These are phyloP conservation scores for Dicyrtoma fusca DNA, from an alignment of 2,888 invertebrate species.

Conservation along the genomic window DNA sequence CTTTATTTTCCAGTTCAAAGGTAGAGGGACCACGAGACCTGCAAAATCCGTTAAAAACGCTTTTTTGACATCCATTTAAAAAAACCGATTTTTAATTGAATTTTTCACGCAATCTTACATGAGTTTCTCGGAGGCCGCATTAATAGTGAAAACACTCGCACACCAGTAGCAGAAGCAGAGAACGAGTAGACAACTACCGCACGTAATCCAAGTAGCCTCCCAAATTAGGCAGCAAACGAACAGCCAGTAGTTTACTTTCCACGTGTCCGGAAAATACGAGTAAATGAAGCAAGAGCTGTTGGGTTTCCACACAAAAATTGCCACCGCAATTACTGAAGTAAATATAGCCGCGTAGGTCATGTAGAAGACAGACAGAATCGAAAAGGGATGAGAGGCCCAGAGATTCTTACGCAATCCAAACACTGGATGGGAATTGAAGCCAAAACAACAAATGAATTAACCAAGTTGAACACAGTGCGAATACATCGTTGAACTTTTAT, in stretches of 20 bases:
- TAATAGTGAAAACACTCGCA: not conserved
- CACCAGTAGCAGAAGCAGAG: not conserved
- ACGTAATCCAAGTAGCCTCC: not conserved
- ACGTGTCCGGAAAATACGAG: not conserved
- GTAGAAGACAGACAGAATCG: not conserved
- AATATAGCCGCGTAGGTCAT: not conserved
- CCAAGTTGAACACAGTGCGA: too few relatives aligned
- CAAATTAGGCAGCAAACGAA: not conserved
- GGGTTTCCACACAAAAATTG: not conserved
- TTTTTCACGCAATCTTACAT: not conserved
- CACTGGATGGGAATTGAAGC: too few relatives aligned
- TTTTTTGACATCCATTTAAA: too few relatives aligned
- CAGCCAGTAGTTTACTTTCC: not conserved
- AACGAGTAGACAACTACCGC: not conserved
- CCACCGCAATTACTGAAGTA: not conserved
- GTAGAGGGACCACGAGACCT: too few relatives aligned
- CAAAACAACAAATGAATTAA: too few relatives aligned
- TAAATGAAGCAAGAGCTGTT: not conserved
- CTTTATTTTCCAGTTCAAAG: too few relatives aligned
- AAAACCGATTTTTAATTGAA: too few relatives aligned
- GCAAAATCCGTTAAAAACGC: too few relatives aligned
- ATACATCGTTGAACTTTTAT: too few relatives aligned
- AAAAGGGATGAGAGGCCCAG: too few relatives aligned
- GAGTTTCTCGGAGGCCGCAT: not conserved
- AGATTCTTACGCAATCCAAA: too few relatives aligned